Base-by-base conservation (phyloP, 2,113 vertebrate species). In the Oceanites oceanicus region DNA sequence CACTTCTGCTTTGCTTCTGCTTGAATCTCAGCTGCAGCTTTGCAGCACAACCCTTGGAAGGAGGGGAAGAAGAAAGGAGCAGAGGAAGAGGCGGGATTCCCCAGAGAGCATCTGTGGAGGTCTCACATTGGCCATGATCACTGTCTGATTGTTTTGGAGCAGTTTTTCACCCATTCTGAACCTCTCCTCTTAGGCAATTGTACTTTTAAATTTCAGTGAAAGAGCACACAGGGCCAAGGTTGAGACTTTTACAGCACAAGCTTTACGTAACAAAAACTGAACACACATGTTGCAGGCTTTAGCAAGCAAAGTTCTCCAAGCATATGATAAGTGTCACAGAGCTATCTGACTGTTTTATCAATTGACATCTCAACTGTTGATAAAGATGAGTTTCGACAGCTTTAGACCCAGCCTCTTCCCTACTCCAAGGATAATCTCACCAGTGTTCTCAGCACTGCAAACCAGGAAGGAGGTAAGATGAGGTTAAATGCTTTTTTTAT, bases 251-350 rank as follows among this genome's bases (percentile, higher is more conserved):
- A 78, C 40, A 42, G 40, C 2, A 5, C 3, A 1, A 4, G 7
- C 71, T 77, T 93, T 61, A 40, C 0, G 0, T 23, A 88, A 90
- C 19, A 15, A 50, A 77, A 80, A 10, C 15, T 1, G 0, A 74
- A 56, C 5, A 10, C 8, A 4, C 1, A 0, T 0, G 0, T 11
- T 44, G 66, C 84, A 68, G 34, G 44, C 79, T 67, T 55, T 80
- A 40, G 86, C 56, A 79, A 86, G 79, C 27, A 19, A 75, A 78
- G 53, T 7, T 53, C 77, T 85, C 80, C 61, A 58, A 50, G 38
- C 30, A 67, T 1, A 19, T 1, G 1, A 1, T 7, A 42, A 80
- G 42, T 11, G 30, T 6, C 47, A 21, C 45, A 49, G 13, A 62
- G 59, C 30, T 61, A 58, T 50, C 71, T 42, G 62, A 26, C 20